Conservation (phyloP, 2,113 vertebrate genomes). For the Manacus vitellinus region DNA sequence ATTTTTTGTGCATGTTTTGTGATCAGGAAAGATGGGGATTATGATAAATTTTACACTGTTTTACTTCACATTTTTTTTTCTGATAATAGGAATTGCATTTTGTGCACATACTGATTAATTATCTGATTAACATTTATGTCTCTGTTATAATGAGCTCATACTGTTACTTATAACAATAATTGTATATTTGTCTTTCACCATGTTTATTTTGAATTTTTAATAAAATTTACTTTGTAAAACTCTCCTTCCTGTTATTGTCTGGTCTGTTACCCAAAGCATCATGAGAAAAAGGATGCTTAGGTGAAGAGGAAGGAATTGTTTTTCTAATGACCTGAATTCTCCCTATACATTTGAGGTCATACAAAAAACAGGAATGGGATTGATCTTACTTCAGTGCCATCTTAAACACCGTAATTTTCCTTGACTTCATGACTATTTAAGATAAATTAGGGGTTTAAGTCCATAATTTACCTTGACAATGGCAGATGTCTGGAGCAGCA, state of each 20-base stretch:
- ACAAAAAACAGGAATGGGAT: not conserved
- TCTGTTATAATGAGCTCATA: not conserved
- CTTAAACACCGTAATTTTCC: not conserved
- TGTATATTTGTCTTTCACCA: not conserved
- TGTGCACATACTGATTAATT: not conserved
- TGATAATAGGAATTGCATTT: not conserved
- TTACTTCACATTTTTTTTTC: not conserved
- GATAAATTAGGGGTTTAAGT: not conserved
- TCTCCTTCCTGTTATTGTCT: not conserved
- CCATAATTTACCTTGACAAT: not conserved
- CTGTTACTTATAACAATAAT: not conserved
- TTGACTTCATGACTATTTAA: not conserved
- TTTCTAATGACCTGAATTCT: not conserved
- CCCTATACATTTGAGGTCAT: not conserved
- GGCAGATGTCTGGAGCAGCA: not conserved
- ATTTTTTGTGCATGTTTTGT: not conserved
- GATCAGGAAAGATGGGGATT: not conserved
- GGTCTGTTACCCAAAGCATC: not conserved
- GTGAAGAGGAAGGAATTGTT: not conserved
- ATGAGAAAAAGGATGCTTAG: not conserved
- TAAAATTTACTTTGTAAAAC: not conserved
- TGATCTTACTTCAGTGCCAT: not conserved
- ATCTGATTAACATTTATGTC: not conserved
- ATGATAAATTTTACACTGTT: not conserved
- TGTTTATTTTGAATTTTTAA: not conserved